A percentile compares a stretch with the other conserved stretches of the same genome.
Conservation (phyloP, 2,888 invertebrate species). For the Scelioninae gen. 1 region DNA sequence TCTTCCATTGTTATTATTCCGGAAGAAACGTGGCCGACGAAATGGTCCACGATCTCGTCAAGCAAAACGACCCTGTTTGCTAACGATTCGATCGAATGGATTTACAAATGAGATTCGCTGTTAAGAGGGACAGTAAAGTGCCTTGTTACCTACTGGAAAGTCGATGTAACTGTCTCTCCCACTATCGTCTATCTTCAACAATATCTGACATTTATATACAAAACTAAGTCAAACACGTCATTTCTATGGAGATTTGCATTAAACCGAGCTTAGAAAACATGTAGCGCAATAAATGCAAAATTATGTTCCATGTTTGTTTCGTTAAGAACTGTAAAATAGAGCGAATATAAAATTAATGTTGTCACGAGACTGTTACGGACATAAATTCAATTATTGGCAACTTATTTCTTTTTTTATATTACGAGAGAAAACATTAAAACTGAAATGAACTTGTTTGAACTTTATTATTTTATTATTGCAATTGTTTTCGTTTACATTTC, state of each 20-base stretch:
- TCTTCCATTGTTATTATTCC: slow-evolving; percentile 71
- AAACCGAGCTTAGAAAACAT: slow-evolving; percentile 26
- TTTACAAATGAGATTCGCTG: slow-evolving; percentile 67
- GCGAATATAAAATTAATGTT: neutral
- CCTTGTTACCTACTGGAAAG: slow-evolving; percentile 69
- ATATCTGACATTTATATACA: slow-evolving; percentile 62
- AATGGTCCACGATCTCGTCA: slow-evolving; percentile 68
- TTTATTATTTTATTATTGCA: too few relatives aligned
- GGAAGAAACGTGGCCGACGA: slow-evolving; percentile 64
- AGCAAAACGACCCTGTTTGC: slow-evolving; percentile 65
- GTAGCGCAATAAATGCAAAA: slow-evolving; percentile 22
- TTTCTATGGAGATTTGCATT: slow-evolving; percentile 46
- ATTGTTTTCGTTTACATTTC: too few relatives aligned
- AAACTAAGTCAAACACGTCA: slow-evolving; percentile 60
- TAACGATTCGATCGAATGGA: slow-evolving; percentile 65
- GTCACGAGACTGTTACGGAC: neutral
- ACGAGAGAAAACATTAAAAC: too few relatives aligned
- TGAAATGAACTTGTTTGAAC: too few relatives aligned
- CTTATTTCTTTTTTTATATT: too few relatives aligned
- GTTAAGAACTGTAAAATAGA: neutral
- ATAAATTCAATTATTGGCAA: neutral
- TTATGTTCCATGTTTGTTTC: slow-evolving; percentile 28
- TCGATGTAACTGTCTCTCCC: slow-evolving; percentile 60
- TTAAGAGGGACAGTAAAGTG: slow-evolving; percentile 66
- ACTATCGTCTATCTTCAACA: slow-evolving; percentile 54